These are phyloP conservation scores for Eulemur macaco DNA, from an alignment of 2,113 vertebrate species.

Conservation along the genomic window DNA sequence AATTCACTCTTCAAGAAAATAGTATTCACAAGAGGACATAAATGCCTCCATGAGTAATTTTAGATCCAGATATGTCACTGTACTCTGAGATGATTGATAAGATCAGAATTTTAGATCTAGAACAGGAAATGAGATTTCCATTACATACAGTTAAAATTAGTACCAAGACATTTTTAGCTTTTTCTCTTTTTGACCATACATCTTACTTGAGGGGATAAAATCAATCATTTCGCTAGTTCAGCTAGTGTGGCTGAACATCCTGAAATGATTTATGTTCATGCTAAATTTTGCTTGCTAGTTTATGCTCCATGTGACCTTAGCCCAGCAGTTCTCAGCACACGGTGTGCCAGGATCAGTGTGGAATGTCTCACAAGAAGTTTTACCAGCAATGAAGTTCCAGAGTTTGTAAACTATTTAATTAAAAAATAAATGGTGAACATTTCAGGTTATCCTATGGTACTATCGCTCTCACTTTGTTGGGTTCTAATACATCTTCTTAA, in stretches of 20 bases:
- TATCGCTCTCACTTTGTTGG: neutral
- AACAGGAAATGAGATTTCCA: constrained; percentile 69
- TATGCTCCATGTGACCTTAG: neutral
- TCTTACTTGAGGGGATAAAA: constrained; percentile 43
- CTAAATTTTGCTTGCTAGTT: neutral
- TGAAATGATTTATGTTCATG: constrained; percentile 19
- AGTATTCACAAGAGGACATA: neutral
- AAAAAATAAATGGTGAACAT: neutral
- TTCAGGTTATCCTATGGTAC: neutral
- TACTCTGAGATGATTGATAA: constrained; percentile 58
- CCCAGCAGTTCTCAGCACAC: neutral
- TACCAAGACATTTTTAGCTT: constrained; percentile 59
- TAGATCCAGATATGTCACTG: constrained; percentile 49
- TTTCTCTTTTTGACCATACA: constrained; percentile 48
- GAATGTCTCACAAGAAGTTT: neutral
- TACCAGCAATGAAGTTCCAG: neutral
- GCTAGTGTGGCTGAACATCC: neutral
- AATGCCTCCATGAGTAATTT: constrained; percentile 56
- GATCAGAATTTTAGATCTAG: constrained; percentile 62
- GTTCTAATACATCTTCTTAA: neutral
- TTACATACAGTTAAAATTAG: constrained; percentile 71
- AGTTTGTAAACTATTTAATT: constrained; percentile 20
- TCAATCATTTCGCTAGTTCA: constrained; percentile 44
- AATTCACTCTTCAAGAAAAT: constrained; percentile 41
- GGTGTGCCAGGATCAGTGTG: neutral